phyloP scores from a whole-genome alignment of 2,797 vertebrate genomes.

The Nannoperca obscura region DNA sequence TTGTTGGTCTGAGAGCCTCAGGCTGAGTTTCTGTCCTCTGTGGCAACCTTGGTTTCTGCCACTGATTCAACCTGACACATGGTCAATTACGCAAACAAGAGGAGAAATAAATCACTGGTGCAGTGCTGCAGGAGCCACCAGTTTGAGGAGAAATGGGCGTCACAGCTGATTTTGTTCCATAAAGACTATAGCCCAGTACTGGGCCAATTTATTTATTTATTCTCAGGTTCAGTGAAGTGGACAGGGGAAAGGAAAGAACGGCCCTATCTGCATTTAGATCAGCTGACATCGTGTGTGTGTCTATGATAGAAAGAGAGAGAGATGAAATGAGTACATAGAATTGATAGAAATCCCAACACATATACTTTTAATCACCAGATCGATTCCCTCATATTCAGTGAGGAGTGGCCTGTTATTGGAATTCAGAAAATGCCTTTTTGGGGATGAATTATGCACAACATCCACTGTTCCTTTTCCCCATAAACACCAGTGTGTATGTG shows the following conservation, averaged over 20 bases:
- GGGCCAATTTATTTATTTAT: conserved; percentile 46
- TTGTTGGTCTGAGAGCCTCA: conserved; percentile 21
- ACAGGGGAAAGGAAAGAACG: conserved; percentile 11
- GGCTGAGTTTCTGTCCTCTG: conserved; percentile 52
- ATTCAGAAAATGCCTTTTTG: conserved; percentile 30
- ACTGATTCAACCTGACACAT: conserved; percentile 68
- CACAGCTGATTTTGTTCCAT: conserved; percentile 63
- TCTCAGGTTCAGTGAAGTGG: conserved; percentile 39
- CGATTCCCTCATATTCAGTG: conserved; percentile 5
- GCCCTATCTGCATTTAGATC: conserved; percentile 47
- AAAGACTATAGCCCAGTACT: conserved; percentile 1
- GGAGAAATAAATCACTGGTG: conserved; percentile 63
- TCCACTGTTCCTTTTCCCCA: conserved; percentile 33
- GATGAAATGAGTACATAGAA: conserved; percentile 15
- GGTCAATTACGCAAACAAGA: conserved; percentile 66
- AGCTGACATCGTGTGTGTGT: conserved; percentile 15
- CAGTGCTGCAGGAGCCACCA: conserved; percentile 36
- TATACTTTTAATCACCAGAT: conserved; percentile 16
- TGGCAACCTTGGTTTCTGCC: conserved; percentile 56
- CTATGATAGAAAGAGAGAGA: neutral
- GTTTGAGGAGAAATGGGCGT: conserved; percentile 54
- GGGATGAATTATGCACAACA: conserved; percentile 47
- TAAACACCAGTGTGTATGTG: neutral
- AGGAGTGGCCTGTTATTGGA: conserved; percentile 10
- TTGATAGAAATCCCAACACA: neutral